Conservation (phyloP, 2,888 invertebrate genomes). For the Tenthredo amoena region DNA sequence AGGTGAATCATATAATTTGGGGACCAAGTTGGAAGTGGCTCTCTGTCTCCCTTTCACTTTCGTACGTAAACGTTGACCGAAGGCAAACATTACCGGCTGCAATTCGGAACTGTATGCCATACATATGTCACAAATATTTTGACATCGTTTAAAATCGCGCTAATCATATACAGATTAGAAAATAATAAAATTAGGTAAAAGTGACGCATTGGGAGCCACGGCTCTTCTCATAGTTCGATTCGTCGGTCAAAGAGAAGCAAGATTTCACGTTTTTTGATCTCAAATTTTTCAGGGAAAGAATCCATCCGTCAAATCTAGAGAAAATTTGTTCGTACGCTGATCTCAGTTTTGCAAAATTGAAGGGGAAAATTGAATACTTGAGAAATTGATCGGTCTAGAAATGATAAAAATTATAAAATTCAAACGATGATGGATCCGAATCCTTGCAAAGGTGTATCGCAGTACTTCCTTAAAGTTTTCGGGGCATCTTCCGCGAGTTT, state of each 20-base stretch:
- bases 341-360: background rate
- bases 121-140: background rate
- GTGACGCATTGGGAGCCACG: background rate
- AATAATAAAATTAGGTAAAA: background rate
- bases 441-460: background rate
- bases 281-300: background rate
- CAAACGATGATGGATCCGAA: background rate
- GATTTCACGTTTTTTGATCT: background rate
- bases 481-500: background rate
- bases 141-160: background rate
- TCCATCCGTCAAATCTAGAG: background rate
- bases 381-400: too few species aligned
- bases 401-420: background rate
- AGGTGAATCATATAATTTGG: conserved; percentile 78
- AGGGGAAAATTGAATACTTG: background rate
- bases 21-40: conserved; percentile 71
- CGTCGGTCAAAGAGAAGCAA: background rate
- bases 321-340: background rate
- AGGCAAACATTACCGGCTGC: conserved; percentile 28
- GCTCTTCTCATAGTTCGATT: background rate
- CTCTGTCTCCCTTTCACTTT: conserved; percentile 56
- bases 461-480: background rate
- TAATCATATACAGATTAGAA: conserved; percentile 12
- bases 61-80: background rate
- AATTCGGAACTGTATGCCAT: background rate